phyloP scores from a whole-genome alignment of 2,797 vertebrate species.

The Hafferia zeledoni region DNA sequence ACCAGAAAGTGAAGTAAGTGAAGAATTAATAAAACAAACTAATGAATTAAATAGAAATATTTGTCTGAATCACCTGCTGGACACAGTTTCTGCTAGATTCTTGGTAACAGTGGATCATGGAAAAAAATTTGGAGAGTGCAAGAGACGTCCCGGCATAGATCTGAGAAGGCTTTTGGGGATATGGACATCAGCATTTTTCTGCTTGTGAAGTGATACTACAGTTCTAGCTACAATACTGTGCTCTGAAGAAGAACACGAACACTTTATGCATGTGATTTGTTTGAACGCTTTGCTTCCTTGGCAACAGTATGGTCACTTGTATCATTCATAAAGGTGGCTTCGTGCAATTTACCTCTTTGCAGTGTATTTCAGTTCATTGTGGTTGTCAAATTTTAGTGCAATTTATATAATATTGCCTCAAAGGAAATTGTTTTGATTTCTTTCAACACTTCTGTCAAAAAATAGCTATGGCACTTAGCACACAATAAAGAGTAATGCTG shows the following conservation, averaged over 20 bases:
- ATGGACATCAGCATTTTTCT: slow-evolving; percentile 10
- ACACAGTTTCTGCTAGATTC: neutral
- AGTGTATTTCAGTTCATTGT: slow-evolving; percentile 39
- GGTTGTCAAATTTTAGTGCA: slow-evolving; percentile 21
- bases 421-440: slow-evolving; percentile 56
- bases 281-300: slow-evolving; percentile 73
- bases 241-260: slow-evolving; percentile 8
- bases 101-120: neutral
- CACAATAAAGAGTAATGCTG: slow-evolving; percentile 71
- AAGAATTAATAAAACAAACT: neutral
- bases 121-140: neutral
- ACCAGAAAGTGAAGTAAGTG: neutral
- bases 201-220: slow-evolving; percentile 13
- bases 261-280: slow-evolving; percentile 52
- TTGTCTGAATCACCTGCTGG: neutral
- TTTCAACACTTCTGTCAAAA: slow-evolving; percentile 68
- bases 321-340: slow-evolving; percentile 28
- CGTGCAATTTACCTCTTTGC: slow-evolving; percentile 57
- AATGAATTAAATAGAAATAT: neutral
- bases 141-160: neutral
- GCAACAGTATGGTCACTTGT: slow-evolving; percentile 48
- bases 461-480: slow-evolving; percentile 53
- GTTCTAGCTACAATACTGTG: neutral
- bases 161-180: slow-evolving; percentile 39
- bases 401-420: slow-evolving; percentile 44